A percentile compares a stretch with the other conserved stretches of the same genome.
phyloP scores from a whole-genome alignment of 2,797 vertebrate genomes.

The Capromys pilorides region DNA sequence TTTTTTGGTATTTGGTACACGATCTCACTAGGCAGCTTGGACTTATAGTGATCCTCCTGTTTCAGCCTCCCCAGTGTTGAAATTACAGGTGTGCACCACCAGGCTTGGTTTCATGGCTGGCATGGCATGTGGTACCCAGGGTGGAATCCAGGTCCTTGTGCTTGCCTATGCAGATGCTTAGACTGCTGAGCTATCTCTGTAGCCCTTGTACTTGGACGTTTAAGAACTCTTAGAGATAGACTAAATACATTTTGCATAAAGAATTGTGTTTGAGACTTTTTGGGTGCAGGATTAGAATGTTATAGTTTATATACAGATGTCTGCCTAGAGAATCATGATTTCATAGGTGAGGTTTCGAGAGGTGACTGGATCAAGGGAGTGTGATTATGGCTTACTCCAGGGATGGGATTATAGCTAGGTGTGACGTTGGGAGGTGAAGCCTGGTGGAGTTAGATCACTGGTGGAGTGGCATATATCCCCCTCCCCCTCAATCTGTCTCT shows the following conservation, averaged over 20 bases:
- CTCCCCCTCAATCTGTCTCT: background rate
- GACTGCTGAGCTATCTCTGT: too few species aligned
- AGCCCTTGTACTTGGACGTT: background rate
- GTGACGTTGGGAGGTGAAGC: background rate
- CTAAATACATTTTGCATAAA: background rate
- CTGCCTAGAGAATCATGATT: background rate
- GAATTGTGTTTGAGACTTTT: background rate
- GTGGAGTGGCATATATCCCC: too few species aligned
- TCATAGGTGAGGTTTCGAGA: background rate
- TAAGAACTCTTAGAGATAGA: background rate
- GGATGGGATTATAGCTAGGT: background rate
- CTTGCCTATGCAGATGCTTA: too few species aligned
- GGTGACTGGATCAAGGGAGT: background rate
- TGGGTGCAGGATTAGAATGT: background rate
- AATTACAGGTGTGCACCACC: too few species aligned
- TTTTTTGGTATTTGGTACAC: too few species aligned
- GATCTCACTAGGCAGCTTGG: too few species aligned
- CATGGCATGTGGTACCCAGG: too few species aligned
- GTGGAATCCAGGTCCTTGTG: too few species aligned
- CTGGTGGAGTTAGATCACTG: background rate
- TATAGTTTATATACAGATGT: background rate
- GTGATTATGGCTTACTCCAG: background rate
- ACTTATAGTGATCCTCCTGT: too few species aligned
- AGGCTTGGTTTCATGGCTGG: too few species aligned
- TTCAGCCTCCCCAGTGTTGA: too few species aligned